Evolutionary conservation across 2,113 vertebrate species (phyloP).

Genomic region (Lasiurus cinereus): DNA sequence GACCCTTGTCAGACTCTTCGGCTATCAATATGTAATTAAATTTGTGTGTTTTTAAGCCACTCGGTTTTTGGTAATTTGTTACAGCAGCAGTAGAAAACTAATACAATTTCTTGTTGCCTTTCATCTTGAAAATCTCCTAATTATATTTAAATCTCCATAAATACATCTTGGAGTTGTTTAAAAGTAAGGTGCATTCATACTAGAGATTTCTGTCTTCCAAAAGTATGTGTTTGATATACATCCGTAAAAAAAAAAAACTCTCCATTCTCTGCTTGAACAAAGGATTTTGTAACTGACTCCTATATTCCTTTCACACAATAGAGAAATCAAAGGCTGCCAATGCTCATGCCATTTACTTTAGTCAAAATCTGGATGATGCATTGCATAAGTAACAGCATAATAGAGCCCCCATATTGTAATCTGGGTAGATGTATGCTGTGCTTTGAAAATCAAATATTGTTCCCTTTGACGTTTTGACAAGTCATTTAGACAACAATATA

Average conservation of each 20-base stretch:
- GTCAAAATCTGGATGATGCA: constrained; percentile 65
- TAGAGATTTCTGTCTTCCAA: constrained; percentile 9
- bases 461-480: constrained; percentile 87
- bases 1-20: not conserved
- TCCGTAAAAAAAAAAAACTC: not conserved
- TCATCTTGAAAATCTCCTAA: not conserved
- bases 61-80: not conserved
- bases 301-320: constrained; percentile 70
- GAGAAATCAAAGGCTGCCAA: constrained; percentile 64
- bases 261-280: constrained; percentile 62
- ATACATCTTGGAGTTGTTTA: not conserved
- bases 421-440: constrained; percentile 75
- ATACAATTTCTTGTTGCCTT: not conserved
- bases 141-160: not conserved
- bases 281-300: constrained; percentile 74
- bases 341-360: constrained; percentile 68
- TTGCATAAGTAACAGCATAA: constrained; percentile 72
- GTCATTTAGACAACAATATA: constrained; percentile 85
- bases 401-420: constrained; percentile 80
- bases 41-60: not conserved
- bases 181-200: not conserved
- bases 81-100: not conserved
- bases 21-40: not conserved
- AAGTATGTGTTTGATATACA: constrained; percentile 51
- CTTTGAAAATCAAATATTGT: constrained; percentile 87